Base-by-base conservation (phyloP, 2,888 invertebrate genomes). In the Mythimna lalbum region DNA sequence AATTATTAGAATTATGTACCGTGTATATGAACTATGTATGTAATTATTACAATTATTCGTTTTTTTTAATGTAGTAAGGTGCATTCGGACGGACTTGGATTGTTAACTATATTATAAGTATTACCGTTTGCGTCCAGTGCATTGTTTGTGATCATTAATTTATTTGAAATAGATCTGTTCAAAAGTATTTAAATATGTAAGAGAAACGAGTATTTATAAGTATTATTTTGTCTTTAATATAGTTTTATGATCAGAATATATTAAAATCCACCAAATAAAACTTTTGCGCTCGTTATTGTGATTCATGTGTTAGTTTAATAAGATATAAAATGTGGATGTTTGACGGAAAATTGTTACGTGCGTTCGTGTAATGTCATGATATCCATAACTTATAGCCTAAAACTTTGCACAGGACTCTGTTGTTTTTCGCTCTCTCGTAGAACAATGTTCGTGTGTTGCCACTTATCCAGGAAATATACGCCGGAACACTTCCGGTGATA, bases 201-300 rank as follows among this genome's bases (percentile, higher is more conserved):
- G 56, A 39, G 19, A 57, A 50, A 33, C 5, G 0, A 57, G 77
- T 73, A 73, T 76, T 76, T 36, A 3, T 27, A 50, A 69, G 77
- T 72, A 69, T 72, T 72, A 56, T 49, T 71, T 31, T 23, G 50
- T 43, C 14, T 19, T 17, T 17, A 27, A 49, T 68, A 27, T n/a
- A 17, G 14, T 19, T 4, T 19, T 50, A 39, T 0, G 9, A 23
- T 49, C 10, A 36, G 19, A 33, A n/a, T 23, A 6, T 9, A 33
- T 31, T 23, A 14, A 47, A 33, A 65, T 33, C 23, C 19, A 23
- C 23, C 4, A 14, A 49, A 5, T 49, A 17, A 7, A 61, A 50
- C 10, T 0, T 33, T 33, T 31, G 2, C 39, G 31, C 31, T 4
- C 21, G 19, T n/a, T 0, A 6, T 23, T 69, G 21, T n/a, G 27